phyloP scores from a whole-genome alignment of 1,140 invertebrate species.

The Chironomus tepperi region DNA sequence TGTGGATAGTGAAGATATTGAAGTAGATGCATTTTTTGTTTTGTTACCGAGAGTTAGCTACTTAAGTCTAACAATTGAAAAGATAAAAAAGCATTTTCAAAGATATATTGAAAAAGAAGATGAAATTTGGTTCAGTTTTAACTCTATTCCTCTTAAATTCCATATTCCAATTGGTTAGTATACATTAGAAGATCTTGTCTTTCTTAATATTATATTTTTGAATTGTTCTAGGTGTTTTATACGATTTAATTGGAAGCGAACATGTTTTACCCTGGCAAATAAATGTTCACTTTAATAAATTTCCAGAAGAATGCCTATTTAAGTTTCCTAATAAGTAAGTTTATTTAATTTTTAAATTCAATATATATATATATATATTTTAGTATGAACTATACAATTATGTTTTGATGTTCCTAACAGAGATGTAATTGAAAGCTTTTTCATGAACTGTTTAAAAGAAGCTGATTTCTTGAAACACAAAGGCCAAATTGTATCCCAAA shows the following conservation, averaged over 20 bases:
- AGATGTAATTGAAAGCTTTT: conserved; percentile 85
- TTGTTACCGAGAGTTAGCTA: conserved; percentile 93
- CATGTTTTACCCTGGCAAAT: conserved; percentile 84
- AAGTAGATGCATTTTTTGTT: conserved; percentile 86
- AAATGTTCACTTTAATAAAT: conserved; percentile 90
- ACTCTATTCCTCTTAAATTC: conserved; percentile 88
- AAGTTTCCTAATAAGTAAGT: conserved; percentile 69
- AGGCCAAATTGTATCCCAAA: conserved; percentile 80
- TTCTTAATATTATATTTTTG: background rate
- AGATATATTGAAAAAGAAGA: conserved; percentile 70
- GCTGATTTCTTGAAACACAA: conserved; percentile 94
- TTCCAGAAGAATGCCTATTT: conserved; percentile 71
- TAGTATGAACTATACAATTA: too few relatives aligned
- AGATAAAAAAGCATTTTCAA: conserved; percentile 86
- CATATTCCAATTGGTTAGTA: conserved; percentile 84
- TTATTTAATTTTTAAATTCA: too few relatives aligned
- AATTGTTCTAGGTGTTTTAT: conserved; percentile 52
- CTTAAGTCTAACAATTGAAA: conserved; percentile 92
- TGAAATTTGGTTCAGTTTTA: conserved; percentile 94
- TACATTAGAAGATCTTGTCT: background rate
- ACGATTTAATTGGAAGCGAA: conserved; percentile 64
- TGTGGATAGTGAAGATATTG: conserved; percentile 79
- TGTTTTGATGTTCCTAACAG: too few relatives aligned
- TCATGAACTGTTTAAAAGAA: conserved; percentile 94
- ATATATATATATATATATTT: too few relatives aligned